Percentiles rank a stretch among this genome's conserved stretches.
Evolutionary conservation across 2,113 vertebrate species (phyloP).

Genomic region (Tachycineta bicolor): DNA sequence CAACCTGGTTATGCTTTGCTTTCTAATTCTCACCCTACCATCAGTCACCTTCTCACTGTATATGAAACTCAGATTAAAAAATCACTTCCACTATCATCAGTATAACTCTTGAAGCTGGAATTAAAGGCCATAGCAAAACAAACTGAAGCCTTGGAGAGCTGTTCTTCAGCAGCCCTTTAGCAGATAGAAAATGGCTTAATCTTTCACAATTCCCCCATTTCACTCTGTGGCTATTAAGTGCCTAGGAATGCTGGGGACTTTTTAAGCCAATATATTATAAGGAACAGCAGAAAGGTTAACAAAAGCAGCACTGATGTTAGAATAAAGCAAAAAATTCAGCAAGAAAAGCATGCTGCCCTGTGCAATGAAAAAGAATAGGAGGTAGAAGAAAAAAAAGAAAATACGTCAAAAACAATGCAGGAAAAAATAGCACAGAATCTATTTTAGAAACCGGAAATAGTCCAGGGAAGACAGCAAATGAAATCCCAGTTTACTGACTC

Average conservation of each 20-base stretch:
- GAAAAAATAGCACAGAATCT: neutral
- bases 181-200: neutral
- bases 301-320: neutral
- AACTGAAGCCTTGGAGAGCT: neutral
- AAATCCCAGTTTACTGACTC: neutral
- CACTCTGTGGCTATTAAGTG: neutral
- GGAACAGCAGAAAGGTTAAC: neutral
- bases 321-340: neutral
- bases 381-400: neutral
- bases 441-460: slow-evolving; percentile 10
- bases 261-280: neutral
- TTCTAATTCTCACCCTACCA: neutral
- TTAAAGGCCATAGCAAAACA: neutral
- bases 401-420: slow-evolving; percentile 17
- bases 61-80: neutral
- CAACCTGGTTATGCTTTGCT: neutral
- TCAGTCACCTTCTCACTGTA: neutral
- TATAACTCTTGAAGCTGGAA: neutral
- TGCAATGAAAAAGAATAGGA: neutral
- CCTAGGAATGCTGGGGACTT: neutral
- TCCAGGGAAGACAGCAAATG: neutral
- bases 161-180: neutral
- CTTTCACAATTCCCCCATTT: neutral
- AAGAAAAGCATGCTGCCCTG: neutral
- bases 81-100: neutral